Evolutionary conservation across 2,888 invertebrate genomes (phyloP).

Genomic region (Polia nebulosa): DNA sequence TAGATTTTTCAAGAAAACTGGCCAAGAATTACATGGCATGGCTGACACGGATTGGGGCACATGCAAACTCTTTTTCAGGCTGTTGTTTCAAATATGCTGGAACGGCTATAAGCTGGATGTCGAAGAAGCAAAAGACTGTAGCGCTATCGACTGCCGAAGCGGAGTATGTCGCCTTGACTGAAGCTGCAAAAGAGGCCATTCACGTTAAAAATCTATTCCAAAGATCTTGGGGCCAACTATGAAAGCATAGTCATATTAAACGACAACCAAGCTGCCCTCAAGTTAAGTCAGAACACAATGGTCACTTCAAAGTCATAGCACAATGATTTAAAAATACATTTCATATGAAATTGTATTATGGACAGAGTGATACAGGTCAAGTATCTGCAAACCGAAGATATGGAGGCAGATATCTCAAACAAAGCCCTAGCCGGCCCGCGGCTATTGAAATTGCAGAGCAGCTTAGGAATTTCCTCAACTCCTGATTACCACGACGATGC

Average conservation of each 20-base stretch:
- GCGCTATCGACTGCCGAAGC: no score
- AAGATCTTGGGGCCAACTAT: constrained; percentile 6
- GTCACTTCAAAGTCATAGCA: background rate
- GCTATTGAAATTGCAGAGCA: background rate
- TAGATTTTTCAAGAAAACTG: no score
- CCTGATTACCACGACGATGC: background rate
- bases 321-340: constrained; percentile 3
- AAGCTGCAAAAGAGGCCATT: constrained; percentile 1
- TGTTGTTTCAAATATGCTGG: background rate
- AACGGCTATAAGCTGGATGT: constrained; percentile 2
- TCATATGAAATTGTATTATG: no score
- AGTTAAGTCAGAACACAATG: constrained; percentile 1
- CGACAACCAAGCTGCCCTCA: no score
- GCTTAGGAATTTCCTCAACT: constrained; percentile 8
- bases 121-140: background rate
- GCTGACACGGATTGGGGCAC: no score
- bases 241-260: constrained; percentile 4
- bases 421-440: background rate
- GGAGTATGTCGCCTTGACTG: constrained; percentile 2
- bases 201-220: no score
- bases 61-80: background rate
- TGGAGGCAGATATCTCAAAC: background rate
- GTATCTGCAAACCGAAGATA: constrained; percentile 9
- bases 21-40: background rate
- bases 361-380: background rate